Evolutionary conservation across 2,113 vertebrate genomes (phyloP).

Genomic region (Gavia stellata): DNA sequence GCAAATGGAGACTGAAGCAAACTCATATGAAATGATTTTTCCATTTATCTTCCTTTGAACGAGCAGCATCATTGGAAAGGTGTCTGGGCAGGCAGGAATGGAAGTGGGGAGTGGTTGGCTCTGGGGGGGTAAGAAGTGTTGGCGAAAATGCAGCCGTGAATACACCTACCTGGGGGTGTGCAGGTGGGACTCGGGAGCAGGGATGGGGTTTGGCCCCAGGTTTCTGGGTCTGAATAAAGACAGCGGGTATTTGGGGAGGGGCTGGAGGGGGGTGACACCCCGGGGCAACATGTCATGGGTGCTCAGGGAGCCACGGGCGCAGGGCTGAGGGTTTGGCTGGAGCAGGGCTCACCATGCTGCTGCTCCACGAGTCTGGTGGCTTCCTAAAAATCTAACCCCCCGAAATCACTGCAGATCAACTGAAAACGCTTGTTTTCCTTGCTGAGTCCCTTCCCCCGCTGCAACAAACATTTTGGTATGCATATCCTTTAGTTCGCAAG

Average conservation of each 20-base stretch:
- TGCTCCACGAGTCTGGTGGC: rapidly evolving
- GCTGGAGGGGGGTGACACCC: background rate
- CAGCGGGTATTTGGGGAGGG: background rate
- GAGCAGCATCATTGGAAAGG: background rate
- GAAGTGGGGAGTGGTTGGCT: background rate
- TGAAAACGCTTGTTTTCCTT: background rate
- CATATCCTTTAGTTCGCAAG: background rate
- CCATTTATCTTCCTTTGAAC: background rate
- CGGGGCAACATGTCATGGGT: rapidly evolving
- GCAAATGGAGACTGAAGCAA: background rate
- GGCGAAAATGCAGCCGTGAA: background rate
- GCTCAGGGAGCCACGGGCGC: rapidly evolving
- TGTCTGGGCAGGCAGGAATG: background rate
- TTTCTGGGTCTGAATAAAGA: background rate
- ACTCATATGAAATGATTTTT: background rate
- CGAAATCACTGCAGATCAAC: background rate
- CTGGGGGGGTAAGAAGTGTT: background rate
- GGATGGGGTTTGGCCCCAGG: background rate
- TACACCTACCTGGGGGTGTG: rapidly evolving
- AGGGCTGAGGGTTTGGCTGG: background rate
- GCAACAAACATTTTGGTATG: background rate
- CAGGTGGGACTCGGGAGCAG: background rate
- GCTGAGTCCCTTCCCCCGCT: background rate
- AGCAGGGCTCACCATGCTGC: background rate
- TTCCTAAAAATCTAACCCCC: background rate